Conservation (phyloP, 2,888 invertebrate species). For the Thereva nobilitata region DNA sequence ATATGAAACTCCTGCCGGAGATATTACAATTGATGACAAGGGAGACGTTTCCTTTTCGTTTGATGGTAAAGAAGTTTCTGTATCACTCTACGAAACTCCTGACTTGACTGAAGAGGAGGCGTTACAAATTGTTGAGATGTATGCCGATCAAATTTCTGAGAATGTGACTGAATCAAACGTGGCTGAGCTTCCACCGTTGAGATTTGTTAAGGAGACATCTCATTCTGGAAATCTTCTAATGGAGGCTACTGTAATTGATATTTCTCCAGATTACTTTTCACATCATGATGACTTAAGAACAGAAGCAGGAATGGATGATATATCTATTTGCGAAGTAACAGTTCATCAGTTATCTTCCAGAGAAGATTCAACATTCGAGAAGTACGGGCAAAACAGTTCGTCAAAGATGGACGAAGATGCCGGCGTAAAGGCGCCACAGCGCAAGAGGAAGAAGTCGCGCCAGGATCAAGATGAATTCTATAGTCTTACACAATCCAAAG, state of each 20-base stretch:
- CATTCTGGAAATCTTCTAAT: conserved; percentile 84
- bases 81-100: conserved; percentile 88
- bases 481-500: conserved; percentile 67
- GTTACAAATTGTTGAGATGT: conserved; percentile 90
- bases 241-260: conserved; percentile 91
- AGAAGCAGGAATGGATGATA: conserved; percentile 84
- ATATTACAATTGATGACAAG: conserved; percentile 77
- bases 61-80: conserved; percentile 89
- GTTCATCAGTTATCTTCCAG: conserved; percentile 61
- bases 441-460: conserved; percentile 67
- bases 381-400: conserved; percentile 54
- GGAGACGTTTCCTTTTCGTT: conserved; percentile 89
- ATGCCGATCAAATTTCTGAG: conserved; percentile 89
- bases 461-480: conserved; percentile 68
- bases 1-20: conserved; percentile 80
- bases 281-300: conserved; percentile 81
- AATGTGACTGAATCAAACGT: conserved; percentile 83
- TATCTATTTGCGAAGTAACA: conserved; percentile 78
- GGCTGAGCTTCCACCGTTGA: conserved; percentile 81
- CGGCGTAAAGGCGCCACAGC: conserved; percentile 62
- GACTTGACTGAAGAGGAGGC: conserved; percentile 92
- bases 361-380: conserved; percentile 58
- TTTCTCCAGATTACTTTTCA: conserved; percentile 81
- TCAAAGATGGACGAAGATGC: conserved; percentile 62
- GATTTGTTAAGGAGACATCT: conserved; percentile 88